phyloP scores from a whole-genome alignment of 2,888 invertebrate species.

The Aradus depressus region DNA sequence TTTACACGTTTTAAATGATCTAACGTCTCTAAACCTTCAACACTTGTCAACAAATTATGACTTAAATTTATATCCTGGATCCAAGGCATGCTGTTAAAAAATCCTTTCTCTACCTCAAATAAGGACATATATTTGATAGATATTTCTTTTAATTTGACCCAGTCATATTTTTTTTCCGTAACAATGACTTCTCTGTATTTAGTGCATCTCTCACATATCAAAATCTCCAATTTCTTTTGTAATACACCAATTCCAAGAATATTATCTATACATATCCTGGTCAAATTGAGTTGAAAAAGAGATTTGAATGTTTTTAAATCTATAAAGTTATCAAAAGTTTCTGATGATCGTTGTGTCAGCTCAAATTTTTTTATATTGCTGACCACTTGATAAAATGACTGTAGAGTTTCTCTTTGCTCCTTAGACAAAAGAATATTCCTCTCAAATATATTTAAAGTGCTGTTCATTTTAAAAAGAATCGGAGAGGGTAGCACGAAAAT shows the following conservation, averaged over 20 bases:
- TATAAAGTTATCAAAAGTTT: constrained; percentile 17
- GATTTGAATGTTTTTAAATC: constrained; percentile 24
- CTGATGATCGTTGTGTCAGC: constrained; percentile 14
- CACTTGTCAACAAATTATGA: constrained; percentile 47
- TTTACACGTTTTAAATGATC: constrained; percentile 51
- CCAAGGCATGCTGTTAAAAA: constrained; percentile 43
- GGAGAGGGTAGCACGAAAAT: constrained; percentile 9
- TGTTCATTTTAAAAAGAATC: constrained; percentile 10
- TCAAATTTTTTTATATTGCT: constrained; percentile 10
- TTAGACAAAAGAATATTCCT: constrained; percentile 10
- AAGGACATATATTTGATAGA: constrained; percentile 5
- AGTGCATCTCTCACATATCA: constrained; percentile 37
- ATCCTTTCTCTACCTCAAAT: constrained; percentile 32
- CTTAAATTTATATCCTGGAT: constrained; percentile 52
- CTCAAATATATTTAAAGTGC: constrained; percentile 6
- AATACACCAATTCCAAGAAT: constrained; percentile 44
- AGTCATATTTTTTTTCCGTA: constrained; percentile 16
- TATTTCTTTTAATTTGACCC: constrained; percentile 20
- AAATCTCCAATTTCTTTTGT: constrained; percentile 45
- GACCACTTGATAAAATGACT: constrained; percentile 10
- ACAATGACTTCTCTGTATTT: constrained; percentile 26
- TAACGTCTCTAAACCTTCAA: constrained; percentile 46
- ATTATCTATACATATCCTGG: constrained; percentile 19
- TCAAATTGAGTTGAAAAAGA: constrained; percentile 23
- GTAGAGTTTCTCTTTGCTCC: constrained; percentile 2